Evolutionary conservation across 2,113 vertebrate genomes (phyloP).

Genomic region (Tretioscincus oriximinensis): DNA sequence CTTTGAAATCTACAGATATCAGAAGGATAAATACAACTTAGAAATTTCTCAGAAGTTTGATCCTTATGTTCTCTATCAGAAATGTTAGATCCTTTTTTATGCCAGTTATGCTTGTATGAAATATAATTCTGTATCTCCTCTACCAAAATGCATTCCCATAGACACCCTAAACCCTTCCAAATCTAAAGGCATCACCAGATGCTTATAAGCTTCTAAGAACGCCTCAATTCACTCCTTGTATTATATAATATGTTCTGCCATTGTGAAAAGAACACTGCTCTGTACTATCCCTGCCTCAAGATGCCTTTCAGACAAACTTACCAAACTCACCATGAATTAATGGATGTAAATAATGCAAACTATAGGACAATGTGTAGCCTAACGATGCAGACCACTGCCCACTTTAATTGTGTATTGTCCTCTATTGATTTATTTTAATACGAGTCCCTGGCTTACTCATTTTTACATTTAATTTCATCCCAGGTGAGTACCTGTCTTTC

Average conservation of each 20-base stretch:
- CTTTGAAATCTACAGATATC: too few species aligned
- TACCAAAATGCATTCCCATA: background rate
- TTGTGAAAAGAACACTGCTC: background rate
- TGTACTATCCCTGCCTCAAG: background rate
- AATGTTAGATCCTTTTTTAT: too few species aligned
- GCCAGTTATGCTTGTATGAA: too few species aligned
- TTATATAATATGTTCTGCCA: background rate
- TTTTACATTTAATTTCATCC: constrained; percentile 49
- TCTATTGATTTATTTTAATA: constrained; percentile 54
- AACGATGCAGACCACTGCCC: constrained; percentile 27
- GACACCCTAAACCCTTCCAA: background rate
- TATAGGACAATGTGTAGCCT: constrained; percentile 13
- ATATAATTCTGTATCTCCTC: background rate
- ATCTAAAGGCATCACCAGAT: background rate
- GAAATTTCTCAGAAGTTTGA: too few species aligned
- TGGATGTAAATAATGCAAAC: constrained; percentile 38
- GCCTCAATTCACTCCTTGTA: background rate
- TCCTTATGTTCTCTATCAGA: too few species aligned
- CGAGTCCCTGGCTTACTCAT: constrained; percentile 31
- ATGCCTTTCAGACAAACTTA: constrained; percentile 22
- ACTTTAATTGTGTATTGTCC: constrained; percentile 35
- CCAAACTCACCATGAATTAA: constrained; percentile 21
- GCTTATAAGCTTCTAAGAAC: background rate
- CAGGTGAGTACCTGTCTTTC: constrained; percentile 56
- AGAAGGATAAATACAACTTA: too few species aligned